Percentiles rank a stretch among this genome's conserved stretches.
Conservation (phyloP, 2,797 vertebrate species). For the Molothrus ater region DNA sequence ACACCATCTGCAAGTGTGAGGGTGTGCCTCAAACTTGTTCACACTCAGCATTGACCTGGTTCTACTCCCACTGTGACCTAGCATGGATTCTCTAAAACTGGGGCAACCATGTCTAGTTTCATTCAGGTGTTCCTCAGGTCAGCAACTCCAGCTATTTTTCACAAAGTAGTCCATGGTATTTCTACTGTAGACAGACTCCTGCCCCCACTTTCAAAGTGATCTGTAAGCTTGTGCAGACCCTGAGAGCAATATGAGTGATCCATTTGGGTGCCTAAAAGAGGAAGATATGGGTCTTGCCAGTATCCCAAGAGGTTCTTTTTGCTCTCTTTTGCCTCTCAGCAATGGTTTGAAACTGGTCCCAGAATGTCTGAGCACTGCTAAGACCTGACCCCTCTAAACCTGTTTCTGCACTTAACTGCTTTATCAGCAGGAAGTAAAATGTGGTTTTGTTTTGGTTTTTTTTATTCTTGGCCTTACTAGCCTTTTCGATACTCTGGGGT, state of each 20-base stretch:
- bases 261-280: neutral
- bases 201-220: neutral
- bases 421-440: slow-evolving; percentile 67
- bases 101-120: neutral
- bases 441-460: slow-evolving; percentile 64
- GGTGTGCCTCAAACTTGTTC: neutral
- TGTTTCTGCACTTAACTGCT: slow-evolving; percentile 45
- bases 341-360: neutral
- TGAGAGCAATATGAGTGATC: neutral
- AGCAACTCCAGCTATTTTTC: neutral
- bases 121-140: neutral
- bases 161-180: neutral
- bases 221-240: neutral
- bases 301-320: neutral
- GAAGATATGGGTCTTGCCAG: neutral
- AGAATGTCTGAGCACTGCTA: neutral
- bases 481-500: slow-evolving; percentile 46
- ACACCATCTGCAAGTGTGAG: neutral
- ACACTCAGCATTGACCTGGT: neutral
- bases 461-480: slow-evolving; percentile 67
- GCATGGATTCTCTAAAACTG: neutral
- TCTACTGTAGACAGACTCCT: neutral
- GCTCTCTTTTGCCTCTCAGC: neutral
- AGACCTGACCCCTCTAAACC: slow-evolving; percentile 48
- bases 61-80: neutral